Conservation (phyloP, 37 sponge, comb jelly and placozoan species). For the Agelas oroides region DNA sequence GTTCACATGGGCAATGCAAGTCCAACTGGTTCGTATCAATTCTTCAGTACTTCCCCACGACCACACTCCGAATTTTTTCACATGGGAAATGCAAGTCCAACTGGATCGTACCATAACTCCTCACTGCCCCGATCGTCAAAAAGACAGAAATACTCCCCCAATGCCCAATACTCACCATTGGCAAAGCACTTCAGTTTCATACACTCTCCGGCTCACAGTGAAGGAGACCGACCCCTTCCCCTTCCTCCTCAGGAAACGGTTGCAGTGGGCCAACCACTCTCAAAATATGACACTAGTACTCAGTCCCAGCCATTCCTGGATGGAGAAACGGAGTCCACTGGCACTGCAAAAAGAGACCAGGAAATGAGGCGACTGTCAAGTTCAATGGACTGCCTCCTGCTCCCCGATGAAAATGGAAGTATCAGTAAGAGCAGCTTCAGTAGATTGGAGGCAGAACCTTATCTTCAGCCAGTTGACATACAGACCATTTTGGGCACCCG, state of each 20-base stretch:
- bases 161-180: neutral
- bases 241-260: slow-evolving; percentile 9
- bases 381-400: slow-evolving; percentile 45
- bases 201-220: neutral
- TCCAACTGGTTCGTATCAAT: too few species aligned
- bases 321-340: neutral
- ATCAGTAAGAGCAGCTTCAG: neutral
- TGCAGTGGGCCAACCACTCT: too few species aligned
- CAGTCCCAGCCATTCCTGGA: neutral
- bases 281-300: neutral
- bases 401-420: neutral
- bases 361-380: slow-evolving; percentile 23
- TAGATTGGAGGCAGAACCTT: slow-evolving; percentile 42
- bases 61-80: neutral
- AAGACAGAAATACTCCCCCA: neutral
- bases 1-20: too few species aligned
- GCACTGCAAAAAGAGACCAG: neutral
- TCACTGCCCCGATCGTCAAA: slow-evolving; percentile 14
- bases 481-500: neutral
- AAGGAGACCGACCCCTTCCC: slow-evolving; percentile 5
- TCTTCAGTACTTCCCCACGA: too few species aligned
- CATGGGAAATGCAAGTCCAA: neutral
- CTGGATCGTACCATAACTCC: neutral
- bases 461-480: slow-evolving; percentile 55
- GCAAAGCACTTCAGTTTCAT: too few species aligned